Evolutionary conservation across 53 echinoderm and acorn worm genomes (phyloP), one percentile per base, ranked within the genome.

Genomic region (Actinopyga echinites): DNA sequence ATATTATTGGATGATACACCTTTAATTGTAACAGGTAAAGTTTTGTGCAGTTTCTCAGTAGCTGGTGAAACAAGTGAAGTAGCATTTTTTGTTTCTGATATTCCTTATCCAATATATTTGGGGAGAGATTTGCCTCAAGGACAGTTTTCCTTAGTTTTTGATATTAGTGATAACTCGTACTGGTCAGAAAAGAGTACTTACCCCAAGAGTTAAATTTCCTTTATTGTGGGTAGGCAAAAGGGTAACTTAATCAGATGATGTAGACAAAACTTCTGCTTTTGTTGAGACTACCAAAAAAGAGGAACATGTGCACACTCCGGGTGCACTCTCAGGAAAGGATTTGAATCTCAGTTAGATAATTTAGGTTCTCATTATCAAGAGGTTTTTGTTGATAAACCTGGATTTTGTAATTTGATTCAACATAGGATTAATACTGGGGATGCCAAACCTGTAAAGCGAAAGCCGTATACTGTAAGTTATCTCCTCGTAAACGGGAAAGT

Each of bases 371-470:
- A 25, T 23, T 74, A 45, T 52, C 22, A 74, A 28, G 53, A 74
- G 13, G 53, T 74, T 43, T 74, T 74, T 74, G 53, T 43, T 74
- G 74, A 74, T 52, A 74, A 52, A 21, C 22, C 74, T 74, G 74
- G 52, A 24, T 74, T 74, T 73, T 73, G 74, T 44, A 42, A 45
- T 73, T 73, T 40, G 43, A 23, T 73, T 7, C 74, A 56, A 29
- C 79, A 56, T 79, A 56, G 30, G 8, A 79, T 79, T 79, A 59
- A 79, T 8, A 79, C 80, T 5, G 80, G 59, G 20, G 60, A 79
- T 79, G 61, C 80, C 20, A 36, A 79, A 79, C 80, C 60, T 22
- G 61, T 79, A 34, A 79, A 32, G 15, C 1, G 32, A 58, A 20
- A 20, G 19, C 59, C 61, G 2, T 79, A 79, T 42, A n/a, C n/a